Base-by-base conservation (phyloP, 1,140 invertebrate genomes). In the Drosophila kanapiae region DNA sequence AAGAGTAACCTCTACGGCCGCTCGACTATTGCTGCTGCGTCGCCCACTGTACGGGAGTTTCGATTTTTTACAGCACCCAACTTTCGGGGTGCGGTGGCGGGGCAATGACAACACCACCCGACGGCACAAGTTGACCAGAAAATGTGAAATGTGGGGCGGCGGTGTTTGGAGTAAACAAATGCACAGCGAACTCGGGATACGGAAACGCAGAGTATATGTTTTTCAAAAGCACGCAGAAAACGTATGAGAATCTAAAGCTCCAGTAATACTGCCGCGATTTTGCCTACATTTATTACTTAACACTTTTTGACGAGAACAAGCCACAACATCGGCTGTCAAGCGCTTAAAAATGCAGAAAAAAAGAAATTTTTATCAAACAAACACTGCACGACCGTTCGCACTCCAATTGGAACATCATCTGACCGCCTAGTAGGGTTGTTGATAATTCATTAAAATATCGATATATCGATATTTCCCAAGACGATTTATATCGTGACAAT, bases 101-200 rank as follows among this genome's bases (percentile, higher is more conserved):
- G 56, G 38, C 35, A 79, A 65, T 75, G 64, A 71, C 67, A 82
- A 68, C 75, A 69, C 63, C 80, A 75, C 51, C 71, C 71, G 63
- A 51, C 72, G 75, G 78, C 77, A 83, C 71, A 84, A 80, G 65
- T 84, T 80, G 54, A 77, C 49, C 40, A 40, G 42, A 71, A 64
- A 64, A 62, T 31, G 3, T 8, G 6, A 18, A 11, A 58, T 40
- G 68, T 48, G 71, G 59, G 48, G 75, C 68, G 61, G 65, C 70
- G 64, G 57, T 54, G 75, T 69, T 51, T 42, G 56, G 58, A 62
- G 69, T 85, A 83, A 83, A 83, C 81, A 85, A 85, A 64, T 76
- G 70, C 37, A 68, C 43, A 38, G 14, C 27, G 47, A 48, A 10
- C 33, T 29, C 38, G 18, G 60, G 31, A 51, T 16, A 23, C 59